Percentiles rank a stretch among this genome's conserved stretches.
These are phyloP conservation scores for Pristionchus maxplancki DNA, from an alignment of 2,888 invertebrate species.

Conservation along the genomic window DNA sequence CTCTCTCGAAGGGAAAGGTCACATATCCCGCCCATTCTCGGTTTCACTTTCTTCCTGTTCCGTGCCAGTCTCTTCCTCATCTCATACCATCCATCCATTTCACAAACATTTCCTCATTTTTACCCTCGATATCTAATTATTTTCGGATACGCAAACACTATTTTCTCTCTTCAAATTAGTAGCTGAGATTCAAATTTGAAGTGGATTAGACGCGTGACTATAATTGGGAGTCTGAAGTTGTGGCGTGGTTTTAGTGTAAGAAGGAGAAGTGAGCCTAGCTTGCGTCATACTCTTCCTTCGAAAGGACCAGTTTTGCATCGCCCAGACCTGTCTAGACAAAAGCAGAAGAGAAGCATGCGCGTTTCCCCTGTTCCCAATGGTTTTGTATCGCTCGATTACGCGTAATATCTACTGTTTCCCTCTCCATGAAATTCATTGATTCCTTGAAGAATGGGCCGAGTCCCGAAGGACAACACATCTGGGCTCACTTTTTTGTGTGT, in stretches of 20 bases:
- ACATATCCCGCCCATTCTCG: background rate
- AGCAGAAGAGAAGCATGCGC: background rate
- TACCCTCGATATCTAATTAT: background rate
- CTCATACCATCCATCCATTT: background rate
- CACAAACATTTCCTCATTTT: background rate
- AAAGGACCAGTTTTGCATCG: background rate
- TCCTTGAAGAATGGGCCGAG: background rate
- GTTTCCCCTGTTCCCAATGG: background rate
- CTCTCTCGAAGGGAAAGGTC: slow-evolving; percentile 18
- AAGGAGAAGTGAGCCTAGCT: background rate
- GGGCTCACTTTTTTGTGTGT: slow-evolving; percentile 8
- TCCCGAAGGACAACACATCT: background rate
- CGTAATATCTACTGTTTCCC: background rate
- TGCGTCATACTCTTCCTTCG: background rate
- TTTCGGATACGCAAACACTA: background rate
- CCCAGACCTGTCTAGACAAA: background rate
- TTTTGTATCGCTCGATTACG: background rate
- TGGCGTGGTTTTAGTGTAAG: background rate
- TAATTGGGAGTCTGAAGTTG: background rate
- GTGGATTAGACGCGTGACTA: background rate
- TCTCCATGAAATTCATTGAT: background rate
- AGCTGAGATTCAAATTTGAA: background rate
- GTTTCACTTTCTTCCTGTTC: slow-evolving; percentile 14
- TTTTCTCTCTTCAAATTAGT: background rate
- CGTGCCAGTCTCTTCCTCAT: slow-evolving; percentile 30